Conservation (phyloP, 2,888 invertebrate genomes). For the Odontothrips loti region DNA sequence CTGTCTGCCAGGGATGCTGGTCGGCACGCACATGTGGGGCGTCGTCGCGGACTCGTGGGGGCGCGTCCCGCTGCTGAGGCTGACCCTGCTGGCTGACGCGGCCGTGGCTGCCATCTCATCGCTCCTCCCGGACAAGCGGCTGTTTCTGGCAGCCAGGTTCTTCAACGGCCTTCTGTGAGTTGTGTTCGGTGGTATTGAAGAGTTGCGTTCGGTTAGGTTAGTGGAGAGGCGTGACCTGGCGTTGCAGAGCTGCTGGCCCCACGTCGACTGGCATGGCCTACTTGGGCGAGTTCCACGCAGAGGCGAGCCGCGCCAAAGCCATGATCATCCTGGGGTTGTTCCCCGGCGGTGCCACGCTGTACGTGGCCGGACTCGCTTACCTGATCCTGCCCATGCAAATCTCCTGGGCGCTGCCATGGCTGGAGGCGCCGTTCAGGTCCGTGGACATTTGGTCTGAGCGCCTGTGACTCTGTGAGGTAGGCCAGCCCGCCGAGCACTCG, state of each 20-base stretch:
- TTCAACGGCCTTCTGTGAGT: conserved; percentile 16
- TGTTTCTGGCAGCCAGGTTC: not conserved
- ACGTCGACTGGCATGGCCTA: conserved; percentile 5
- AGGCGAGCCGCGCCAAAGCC: conserved; percentile 2
- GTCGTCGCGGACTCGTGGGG: conserved; percentile 2
- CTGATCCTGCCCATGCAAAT: not conserved
- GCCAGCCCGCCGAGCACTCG: not conserved
- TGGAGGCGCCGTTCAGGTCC: not conserved
- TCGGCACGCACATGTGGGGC: not conserved
- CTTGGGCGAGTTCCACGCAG: conserved; percentile 8
- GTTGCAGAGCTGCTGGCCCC: not conserved
- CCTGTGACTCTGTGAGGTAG: not conserved
- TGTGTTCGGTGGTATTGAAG: not conserved
- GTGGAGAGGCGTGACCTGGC: too few relatives aligned
- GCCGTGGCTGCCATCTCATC: not conserved
- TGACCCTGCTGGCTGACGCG: not conserved
- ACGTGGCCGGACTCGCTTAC: not conserved
- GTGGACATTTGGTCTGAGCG: too few relatives aligned
- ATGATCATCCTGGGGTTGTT: not conserved
- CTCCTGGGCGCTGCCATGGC: not conserved
- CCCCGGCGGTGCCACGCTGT: not conserved
- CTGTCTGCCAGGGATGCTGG: not conserved
- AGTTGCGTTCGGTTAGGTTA: too few relatives aligned
- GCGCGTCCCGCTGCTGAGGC: not conserved
- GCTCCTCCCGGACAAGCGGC: not conserved